phyloP scores from a whole-genome alignment of 2,797 vertebrate genomes.

The Lepus townsendii region DNA sequence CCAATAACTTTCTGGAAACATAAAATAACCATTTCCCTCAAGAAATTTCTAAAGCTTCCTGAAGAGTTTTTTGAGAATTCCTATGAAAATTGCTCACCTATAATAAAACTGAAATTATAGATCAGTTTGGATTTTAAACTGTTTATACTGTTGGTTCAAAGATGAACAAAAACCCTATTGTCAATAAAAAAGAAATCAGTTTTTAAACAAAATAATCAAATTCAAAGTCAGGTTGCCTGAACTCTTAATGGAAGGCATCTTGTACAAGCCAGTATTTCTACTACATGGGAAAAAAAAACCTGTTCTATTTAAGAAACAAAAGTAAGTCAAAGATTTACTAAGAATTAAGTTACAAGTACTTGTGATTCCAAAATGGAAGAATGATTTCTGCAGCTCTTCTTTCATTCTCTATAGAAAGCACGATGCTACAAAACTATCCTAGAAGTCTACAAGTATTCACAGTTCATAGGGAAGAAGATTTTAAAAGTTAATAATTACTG shows the following conservation, averaged over 20 bases:
- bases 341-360: not conserved
- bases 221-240: not conserved
- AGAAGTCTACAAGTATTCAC: not conserved
- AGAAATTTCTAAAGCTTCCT: slow-evolving; percentile 22
- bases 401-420: not conserved
- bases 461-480: not conserved
- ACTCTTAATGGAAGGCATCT: not conserved
- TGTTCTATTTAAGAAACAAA: not conserved
- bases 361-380: not conserved
- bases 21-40: slow-evolving; percentile 28
- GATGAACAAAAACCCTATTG: not conserved
- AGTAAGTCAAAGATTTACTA: not conserved
- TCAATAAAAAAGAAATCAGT: not conserved
- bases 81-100: not conserved
- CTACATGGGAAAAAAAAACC: not conserved
- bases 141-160: not conserved
- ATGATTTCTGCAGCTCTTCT: not conserved
- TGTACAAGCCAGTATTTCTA: not conserved
- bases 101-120: slow-evolving; percentile 16
- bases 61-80: slow-evolving; percentile 25
- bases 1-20: slow-evolving; percentile 50
- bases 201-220: slow-evolving; percentile 41
- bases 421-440: not conserved
- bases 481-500: not conserved
- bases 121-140: slow-evolving; percentile 5